Base-by-base conservation (phyloP, 2,113 vertebrate species). In the Stigmatopora argus region DNA sequence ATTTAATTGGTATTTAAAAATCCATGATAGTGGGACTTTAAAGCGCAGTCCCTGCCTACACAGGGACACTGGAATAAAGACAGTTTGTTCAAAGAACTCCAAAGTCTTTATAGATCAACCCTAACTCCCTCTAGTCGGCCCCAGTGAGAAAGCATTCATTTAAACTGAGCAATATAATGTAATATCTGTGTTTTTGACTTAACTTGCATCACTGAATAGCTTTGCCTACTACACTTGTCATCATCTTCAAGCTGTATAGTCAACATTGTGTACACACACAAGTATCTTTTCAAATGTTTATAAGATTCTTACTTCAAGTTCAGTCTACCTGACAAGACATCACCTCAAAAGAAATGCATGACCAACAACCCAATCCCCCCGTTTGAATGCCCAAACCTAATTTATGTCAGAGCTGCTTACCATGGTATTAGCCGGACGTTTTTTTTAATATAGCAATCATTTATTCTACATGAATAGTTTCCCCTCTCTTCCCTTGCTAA, bases 371-470 rank as follows among this genome's bases (percentile, higher is more conserved):
- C 51, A 67, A 45, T 31, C 64, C 48, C 66, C n/a, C 15, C 67
- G 55, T 47, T 70, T 70, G 69, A 66, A 68, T 70, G 51, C 45
- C 70, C 77, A 66, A 18, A 57, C 58, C 72, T 81, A 77, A 86
- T 75, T 83, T 74, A 84, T 79, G 71, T 57, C 70, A 56, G 38
- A 51, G 63, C 69, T 70, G 62, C 41, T 53, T 71, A 48, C 72
- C 55, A 66, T 8, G 2, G 65, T 70, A 53, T 77, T 75, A 72
- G 63, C 57, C 60, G 72, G 72, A 26, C 11, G 1, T 41, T 61
- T 79, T 31, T 31, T 86, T 79, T 78, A 82, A 90, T 82, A 71
- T 64, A 71, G 78, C 87, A 84, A 87, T 89, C 78, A 85, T 84
- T 65, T 66, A 85, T 82, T 90, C 69, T 62, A 76, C 71, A 18